Base-by-base conservation (phyloP, 2,797 vertebrate species). In the Leptodactylus fallax region DNA sequence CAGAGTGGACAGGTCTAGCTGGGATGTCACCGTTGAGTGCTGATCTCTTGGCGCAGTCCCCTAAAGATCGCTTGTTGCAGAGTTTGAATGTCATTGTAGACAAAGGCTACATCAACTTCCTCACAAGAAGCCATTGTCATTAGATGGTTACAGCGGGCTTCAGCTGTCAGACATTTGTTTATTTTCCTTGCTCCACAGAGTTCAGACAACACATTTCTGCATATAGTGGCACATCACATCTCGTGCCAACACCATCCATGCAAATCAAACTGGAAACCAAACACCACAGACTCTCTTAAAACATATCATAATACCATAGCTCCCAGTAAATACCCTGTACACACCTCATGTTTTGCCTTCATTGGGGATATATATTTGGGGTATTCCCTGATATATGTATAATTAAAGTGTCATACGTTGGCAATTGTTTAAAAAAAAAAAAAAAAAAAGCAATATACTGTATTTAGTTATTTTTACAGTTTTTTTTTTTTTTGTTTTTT, bases 141-240 rank as follows among this genome's bases (percentile, higher is more conserved):
- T 74, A 85, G 72, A 53, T 58, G 78, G 71, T 85, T 78, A 77
- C 72, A 63, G 72, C 83, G 65, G 58, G 83, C 58, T 78, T 85
- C 83, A 85, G 83, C 83, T 85, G 83, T 85, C 83, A 85, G 58
- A 63, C 72, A 85, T 85, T 77, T 85, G 72, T 78, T 85, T 77
- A 85, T 76, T 77, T 85, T 53, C 58, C 56, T 61, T 85, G 72
- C 83, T 85, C 72, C 83, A 85, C 36, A n/a, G 80, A 82, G 71
- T 76, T 85, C 71, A 74, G 27, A 60, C 56, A 78, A 77, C 58
- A 65, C 83, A 85, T 77, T 77, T 85, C 45, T 72, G 47, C 61
- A 85, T 61, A 85, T 78, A 27, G 72, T 78, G 45, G 72, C 19
- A 76, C 55, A 85, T 85, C 56, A 76, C 83, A 71, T 71, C 25